Evolutionary conservation across 2,888 invertebrate genomes (phyloP), one percentile per base, ranked within the genome.

Genomic region (Hydraecia micacea): DNA sequence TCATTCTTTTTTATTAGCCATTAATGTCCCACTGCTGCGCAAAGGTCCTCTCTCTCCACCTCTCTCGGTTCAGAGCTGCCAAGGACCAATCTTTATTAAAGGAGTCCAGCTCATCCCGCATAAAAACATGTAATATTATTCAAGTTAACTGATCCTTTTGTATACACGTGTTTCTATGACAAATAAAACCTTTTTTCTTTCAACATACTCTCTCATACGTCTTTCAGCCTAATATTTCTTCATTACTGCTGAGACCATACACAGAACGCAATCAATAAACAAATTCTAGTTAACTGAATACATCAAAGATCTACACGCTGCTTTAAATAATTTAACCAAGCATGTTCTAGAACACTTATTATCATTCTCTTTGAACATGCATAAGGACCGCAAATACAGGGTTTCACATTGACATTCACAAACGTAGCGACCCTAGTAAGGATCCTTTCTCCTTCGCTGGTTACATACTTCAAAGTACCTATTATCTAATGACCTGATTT

Each of bases 361-460:
- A 75, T 62, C 49, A 79, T 68, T 80, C 74, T 62, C 83, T 83
- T 83, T 84, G 83, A 80, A 69, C 63, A 68, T 55, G 46, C 71
- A 15, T 80, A 36, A 68, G 32, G 42, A 83, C 84, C 82, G 55
- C 85, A 83, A 62, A 75, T 80, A 75, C 46, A 69, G 32, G 52
- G 42, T 55, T 49, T 69, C 18, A 62, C 71, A 75, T 83, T 80
- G 72, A 72, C n/a, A 83, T 83, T 75, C 74, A 84, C 69, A 84
- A 80, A 72, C 80, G 36, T 67, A 71, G 65, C 66, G 62, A 71
- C 62, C 84, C 63, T 49, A 52, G 68, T 55, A 58, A 63, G 28
- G 79, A 52, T 28, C 65, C 62, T 21, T 70, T 36, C 42, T 52
- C 49, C 46, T 62, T 71, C 21, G 60, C 66, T 70, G 62, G 85